Evolutionary conservation across 2,113 vertebrate genomes (phyloP), one percentile per base, ranked within the genome.

Genomic region (Leuciscus idus): DNA sequence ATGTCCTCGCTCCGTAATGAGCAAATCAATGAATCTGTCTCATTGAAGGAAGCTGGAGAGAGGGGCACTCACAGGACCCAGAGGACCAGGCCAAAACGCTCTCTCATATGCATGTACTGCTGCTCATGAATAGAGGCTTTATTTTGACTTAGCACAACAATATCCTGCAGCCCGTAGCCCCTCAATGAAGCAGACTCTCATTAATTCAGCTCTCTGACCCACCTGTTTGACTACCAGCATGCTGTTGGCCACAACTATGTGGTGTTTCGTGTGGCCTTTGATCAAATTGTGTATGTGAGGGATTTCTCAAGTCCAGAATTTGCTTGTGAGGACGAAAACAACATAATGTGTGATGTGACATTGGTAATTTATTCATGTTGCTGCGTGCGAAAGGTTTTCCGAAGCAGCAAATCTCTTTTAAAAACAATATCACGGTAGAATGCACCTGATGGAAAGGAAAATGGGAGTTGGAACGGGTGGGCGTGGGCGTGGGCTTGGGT

Each of bases 11-110:
- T 39, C 89, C 91, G 90, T 95, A 95, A 95, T 95, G 95, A 94
- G 94, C 93, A 93, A 94, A 95, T 95, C 94, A 95, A 94, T 94
- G 94, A 92, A 94, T 93, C 93, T 92, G 91, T 93, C 92, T 91
- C 92, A 93, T 91, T 92, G 92, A 94, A 93, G 93, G 89, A 57
- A 85, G 88, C 82, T 88, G 85, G 79, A 89, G 86, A 91, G 91
- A 89, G 91, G 88, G 92, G 84, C 86, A 81, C 90, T 90, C 90
- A 89, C 92, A 89, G 91, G 88, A 93, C 89, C 89, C 87, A 33
- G 72, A 90, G 89, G 91, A 92, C 89, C 89, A 89, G 92, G 93
- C 93, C 95, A 94, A 93, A 94, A 94, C 90, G 92, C 93, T 94
- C 93, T 89, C 91, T 91, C 90, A 92, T 92, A 93, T 91, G 92